phyloP scores from a whole-genome alignment of 1,140 invertebrate genomes.

The Magallana angulata region DNA sequence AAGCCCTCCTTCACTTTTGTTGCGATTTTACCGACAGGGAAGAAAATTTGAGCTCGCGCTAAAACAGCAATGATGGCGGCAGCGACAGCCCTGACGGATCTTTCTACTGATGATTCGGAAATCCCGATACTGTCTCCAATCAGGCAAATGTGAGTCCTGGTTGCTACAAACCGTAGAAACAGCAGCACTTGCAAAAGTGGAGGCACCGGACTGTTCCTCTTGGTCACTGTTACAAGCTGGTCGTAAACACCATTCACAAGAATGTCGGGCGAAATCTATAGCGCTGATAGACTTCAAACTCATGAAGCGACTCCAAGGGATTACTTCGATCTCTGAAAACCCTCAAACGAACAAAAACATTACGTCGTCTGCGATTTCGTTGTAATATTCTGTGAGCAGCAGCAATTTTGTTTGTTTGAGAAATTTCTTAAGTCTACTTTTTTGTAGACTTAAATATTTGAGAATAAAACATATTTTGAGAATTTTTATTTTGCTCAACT shows the following conservation, averaged over 20 bases:
- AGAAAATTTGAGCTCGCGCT: background rate
- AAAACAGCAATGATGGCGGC: constrained; percentile 19
- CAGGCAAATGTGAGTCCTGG: constrained; percentile 2
- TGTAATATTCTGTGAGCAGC: background rate
- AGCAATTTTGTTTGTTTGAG: background rate
- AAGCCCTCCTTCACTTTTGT: too few relatives aligned
- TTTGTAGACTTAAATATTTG: background rate
- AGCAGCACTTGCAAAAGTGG: background rate
- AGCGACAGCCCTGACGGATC: background rate
- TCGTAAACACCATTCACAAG: background rate
- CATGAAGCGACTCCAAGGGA: background rate
- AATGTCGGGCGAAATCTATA: background rate
- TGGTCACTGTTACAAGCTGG: background rate
- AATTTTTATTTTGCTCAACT: too few relatives aligned
- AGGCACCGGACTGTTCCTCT: constrained; percentile 4
- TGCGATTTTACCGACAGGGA: constrained; percentile 3
- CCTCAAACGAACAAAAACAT: background rate
- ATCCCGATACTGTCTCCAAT: constrained; percentile 18
- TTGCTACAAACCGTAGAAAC: constrained; percentile 31
- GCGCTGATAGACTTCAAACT: background rate
- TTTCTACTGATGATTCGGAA: background rate
- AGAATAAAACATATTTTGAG: background rate
- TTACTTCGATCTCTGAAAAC: background rate
- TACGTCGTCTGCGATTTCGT: background rate
- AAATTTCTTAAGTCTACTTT: too few relatives aligned